A percentile compares a stretch with the other conserved stretches of the same genome.
These are phyloP conservation scores for Cerceris ruficornis DNA, from an alignment of 2,888 invertebrate species.

Conservation along the genomic window DNA sequence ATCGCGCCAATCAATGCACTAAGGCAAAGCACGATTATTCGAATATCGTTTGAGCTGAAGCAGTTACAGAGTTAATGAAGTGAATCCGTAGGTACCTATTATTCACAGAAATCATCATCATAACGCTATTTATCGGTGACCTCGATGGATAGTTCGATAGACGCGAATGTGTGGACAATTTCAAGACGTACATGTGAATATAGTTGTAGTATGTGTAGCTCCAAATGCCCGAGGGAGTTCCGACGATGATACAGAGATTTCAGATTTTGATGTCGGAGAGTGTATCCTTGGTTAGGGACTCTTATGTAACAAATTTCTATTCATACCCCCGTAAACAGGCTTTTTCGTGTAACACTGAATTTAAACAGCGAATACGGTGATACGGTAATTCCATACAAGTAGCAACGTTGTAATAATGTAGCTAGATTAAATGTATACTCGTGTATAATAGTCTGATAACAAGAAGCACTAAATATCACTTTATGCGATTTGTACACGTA, in stretches of 20 bases:
- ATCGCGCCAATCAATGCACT: not conserved
- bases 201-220: not conserved
- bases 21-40: not conserved
- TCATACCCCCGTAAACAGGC: too few relatives aligned
- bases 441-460: too few relatives aligned
- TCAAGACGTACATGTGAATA: not conserved
- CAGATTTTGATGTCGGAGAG: not conserved
- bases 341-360: too few relatives aligned
- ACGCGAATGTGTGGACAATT: not conserved
- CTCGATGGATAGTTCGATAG: not conserved
- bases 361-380: too few relatives aligned
- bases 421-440: too few relatives aligned
- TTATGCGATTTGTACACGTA: too few relatives aligned
- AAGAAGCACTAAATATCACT: too few relatives aligned
- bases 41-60: not conserved
- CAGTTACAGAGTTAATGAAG: not conserved
- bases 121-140: not conserved
- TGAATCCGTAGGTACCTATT: not conserved
- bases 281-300: constrained; percentile 1
- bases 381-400: too few relatives aligned
- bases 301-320: constrained; percentile 21
- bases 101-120: not conserved
- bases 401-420: too few relatives aligned
- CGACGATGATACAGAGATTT: constrained; percentile 7
- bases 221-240: constrained; percentile 10